These are phyloP conservation scores for Noctilio leporinus DNA, from an alignment of 2,113 vertebrate genomes.

Conservation along the genomic window DNA sequence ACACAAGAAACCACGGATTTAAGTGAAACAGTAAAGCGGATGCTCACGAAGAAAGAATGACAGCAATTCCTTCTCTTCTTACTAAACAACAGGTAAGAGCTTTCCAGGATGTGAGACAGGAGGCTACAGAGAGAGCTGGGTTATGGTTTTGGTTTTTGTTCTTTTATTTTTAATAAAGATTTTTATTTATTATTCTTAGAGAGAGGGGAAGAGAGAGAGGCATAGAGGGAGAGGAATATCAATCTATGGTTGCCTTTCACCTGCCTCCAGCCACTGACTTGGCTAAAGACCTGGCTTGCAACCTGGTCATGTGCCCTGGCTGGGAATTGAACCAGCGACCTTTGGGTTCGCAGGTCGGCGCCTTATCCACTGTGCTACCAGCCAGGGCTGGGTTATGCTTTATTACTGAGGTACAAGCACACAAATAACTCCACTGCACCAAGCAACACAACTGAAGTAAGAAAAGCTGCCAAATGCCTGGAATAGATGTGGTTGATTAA, in stretches of 20 bases:
- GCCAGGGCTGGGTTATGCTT: background rate
- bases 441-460: background rate
- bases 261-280: no score
- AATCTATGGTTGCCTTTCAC: no score
- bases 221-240: no score
- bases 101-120: background rate
- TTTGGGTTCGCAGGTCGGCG: no score
- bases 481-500: background rate
- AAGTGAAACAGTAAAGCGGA: background rate
- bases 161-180: no score
- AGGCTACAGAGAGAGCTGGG: background rate
- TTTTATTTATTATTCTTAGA: no score
- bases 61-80: background rate
- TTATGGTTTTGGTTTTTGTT: no score
- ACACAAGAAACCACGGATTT: slow-evolving; percentile 12
- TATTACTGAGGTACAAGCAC: background rate
- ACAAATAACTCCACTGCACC: background rate
- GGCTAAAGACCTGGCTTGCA: no score
- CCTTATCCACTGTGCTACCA: no score
- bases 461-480: background rate
- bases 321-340: no score
- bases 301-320: no score
- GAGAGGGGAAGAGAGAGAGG: no score
- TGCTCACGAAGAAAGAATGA: background rate
- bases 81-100: background rate